Evolutionary conservation across 2,888 invertebrate genomes (phyloP), one percentile per base, ranked within the genome.

Genomic region (Cryptops parisi): DNA sequence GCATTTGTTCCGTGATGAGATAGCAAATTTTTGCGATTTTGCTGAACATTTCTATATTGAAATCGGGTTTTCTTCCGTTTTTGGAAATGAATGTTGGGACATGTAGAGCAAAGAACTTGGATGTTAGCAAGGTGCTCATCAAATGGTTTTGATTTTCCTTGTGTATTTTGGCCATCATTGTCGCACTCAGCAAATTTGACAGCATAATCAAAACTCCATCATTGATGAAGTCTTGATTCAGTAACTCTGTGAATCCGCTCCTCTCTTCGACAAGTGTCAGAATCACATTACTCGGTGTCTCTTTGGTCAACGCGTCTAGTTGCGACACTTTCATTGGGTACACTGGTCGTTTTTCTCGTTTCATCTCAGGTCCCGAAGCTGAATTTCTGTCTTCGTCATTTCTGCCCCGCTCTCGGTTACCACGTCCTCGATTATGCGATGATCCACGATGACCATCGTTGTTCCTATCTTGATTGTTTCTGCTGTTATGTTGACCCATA

Each of bases 61-160:
- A n/a, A n/a, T n/a, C n/a, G 4, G 19, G 19, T 17, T 24, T 24
- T 4, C 6, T 12, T 22, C 21, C 15, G 6, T 22, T 22, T 9
- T 46, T 25, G 4, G 9, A 5, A 9, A 46, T 5, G 6, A 23
- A 22, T 4, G 17, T 24, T 21, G 46, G 15, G 9, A 46, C 4
- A 19, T 46, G 46, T 9, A 12, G 6, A 23, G 15, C 9, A 46
- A 46, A 46, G 6, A 46, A 17, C 6, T 17, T 46, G 9, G 46
- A 22, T 21, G 5, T 19, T 46, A 46, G 23, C 4, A 46, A 24
- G 4, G 23, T 46, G 17, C 25, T 23, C 46, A 46, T 46, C 19
- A 46, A 46, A 23, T 23, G 9, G 46, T 22, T 6, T 23, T 46
- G 46, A 46, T 46, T 46, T 46, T 46, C 46, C 9, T 5, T 5